phyloP scores from a whole-genome alignment of 2,113 vertebrate species.

The Varanus salvator region DNA sequence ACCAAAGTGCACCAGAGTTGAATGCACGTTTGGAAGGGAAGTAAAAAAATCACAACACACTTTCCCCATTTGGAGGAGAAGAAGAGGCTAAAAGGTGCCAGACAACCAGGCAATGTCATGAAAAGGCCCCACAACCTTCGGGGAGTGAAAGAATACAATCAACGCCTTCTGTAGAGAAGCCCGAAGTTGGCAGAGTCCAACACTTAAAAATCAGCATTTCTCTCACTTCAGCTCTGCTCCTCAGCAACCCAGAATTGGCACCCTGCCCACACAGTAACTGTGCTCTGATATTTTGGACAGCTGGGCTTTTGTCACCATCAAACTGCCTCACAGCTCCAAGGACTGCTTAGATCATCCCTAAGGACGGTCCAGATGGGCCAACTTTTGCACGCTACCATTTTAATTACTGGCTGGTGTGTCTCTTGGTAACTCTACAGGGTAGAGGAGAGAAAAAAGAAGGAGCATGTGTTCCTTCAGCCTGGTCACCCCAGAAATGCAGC shows the following conservation, averaged over 20 bases:
- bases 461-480: not conserved
- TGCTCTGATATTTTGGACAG: conserved; percentile 17
- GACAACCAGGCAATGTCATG: no score
- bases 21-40: no score
- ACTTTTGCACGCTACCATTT: not conserved
- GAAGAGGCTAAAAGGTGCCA: no score
- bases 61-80: no score
- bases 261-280: not conserved
- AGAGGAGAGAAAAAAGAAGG: not conserved
- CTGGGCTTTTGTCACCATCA: conserved; percentile 25
- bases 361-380: conserved; percentile 27
- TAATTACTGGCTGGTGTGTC: not conserved
- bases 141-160: no score
- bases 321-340: not conserved
- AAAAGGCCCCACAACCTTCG: no score
- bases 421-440: not conserved
- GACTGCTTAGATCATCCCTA: not conserved
- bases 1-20: no score
- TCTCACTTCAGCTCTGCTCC: not conserved
- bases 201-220: not conserved
- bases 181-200: not conserved
- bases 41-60: no score
- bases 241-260: not conserved
- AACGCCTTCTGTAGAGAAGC: no score
- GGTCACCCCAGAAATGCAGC: not conserved